These are phyloP conservation scores for Litoditis marina DNA, from an alignment of 2,888 invertebrate species.

Conservation along the genomic window DNA sequence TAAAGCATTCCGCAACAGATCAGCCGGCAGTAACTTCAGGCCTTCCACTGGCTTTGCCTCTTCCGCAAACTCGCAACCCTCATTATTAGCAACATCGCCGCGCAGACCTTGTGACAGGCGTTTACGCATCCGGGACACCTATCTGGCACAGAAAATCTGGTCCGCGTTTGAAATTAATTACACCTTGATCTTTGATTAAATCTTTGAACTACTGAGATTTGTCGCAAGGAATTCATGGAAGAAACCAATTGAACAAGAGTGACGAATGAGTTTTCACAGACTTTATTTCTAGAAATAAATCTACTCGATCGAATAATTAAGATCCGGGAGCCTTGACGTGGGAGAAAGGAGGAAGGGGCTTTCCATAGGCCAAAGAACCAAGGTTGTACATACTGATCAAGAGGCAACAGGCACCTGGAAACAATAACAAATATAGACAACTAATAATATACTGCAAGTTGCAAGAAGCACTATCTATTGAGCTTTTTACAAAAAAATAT, in stretches of 20 bases:
- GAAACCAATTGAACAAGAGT: background rate
- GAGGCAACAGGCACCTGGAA: conserved; percentile 35
- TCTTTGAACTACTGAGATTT: too few relatives aligned
- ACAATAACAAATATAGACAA: background rate
- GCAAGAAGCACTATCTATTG: too few relatives aligned
- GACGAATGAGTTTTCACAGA: background rate
- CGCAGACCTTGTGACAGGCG: too few relatives aligned
- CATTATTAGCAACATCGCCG: background rate
- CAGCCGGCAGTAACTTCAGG: background rate
- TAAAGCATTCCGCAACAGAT: conserved; percentile 16
- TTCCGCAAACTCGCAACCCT: conserved; percentile 14
- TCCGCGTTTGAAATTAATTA: too few relatives aligned
- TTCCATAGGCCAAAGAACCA: conserved; percentile 44
- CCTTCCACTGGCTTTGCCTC: conserved; percentile 3
- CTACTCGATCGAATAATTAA: conserved; percentile 23
- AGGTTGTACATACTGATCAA: conserved; percentile 52
- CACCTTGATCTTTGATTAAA: too few relatives aligned
- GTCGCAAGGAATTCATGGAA: too few relatives aligned
- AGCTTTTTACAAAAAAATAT: background rate
- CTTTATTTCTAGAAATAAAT: background rate
- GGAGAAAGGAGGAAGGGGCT: conserved; percentile 53
- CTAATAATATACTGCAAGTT: background rate
- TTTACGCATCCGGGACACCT: too few relatives aligned
- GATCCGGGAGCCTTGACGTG: conserved; percentile 51
- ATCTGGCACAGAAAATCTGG: too few relatives aligned